A percentile compares a stretch with the other conserved stretches of the same genome.
These are phyloP conservation scores for Motacilla tschutschensis DNA, from an alignment of 2,113 vertebrate species.

Conservation along the genomic window DNA sequence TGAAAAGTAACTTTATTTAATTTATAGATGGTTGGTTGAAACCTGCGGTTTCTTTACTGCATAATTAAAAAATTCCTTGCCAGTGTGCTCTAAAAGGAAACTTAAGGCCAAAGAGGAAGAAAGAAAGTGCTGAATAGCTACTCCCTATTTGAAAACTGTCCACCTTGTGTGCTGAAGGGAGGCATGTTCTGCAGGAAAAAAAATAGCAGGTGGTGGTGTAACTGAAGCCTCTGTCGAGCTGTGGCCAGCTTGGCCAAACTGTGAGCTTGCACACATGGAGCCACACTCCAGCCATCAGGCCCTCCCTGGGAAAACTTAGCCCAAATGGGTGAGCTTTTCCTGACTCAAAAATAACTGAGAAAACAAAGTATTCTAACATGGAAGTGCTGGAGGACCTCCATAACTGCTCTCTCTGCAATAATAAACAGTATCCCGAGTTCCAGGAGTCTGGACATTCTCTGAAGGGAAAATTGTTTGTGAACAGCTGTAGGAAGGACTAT, in stretches of 20 bases:
- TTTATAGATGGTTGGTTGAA: background rate
- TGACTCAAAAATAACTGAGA: background rate
- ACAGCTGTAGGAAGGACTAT: conserved; percentile 26
- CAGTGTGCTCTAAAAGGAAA: background rate
- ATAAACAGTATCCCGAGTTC: background rate
- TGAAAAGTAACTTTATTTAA: background rate
- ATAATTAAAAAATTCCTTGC: background rate
- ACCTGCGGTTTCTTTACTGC: background rate
- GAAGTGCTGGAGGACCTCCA: background rate
- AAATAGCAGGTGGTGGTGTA: background rate
- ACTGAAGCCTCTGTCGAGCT: background rate
- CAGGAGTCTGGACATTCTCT: conserved; percentile 10
- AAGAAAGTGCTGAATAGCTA: background rate
- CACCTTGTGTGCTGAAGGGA: background rate
- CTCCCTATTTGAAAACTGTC: background rate
- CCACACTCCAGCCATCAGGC: background rate
- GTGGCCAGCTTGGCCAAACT: background rate
- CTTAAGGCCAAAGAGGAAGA: background rate
- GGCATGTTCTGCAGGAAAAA: background rate
- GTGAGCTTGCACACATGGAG: background rate
- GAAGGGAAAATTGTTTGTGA: conserved; percentile 14
- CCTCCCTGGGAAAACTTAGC: background rate
- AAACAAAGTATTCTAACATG: background rate
- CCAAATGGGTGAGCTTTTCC: background rate
- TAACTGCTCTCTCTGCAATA: background rate